Base-by-base conservation (phyloP, 2,888 invertebrate genomes). In the Rhabditophanes sp. region DNA sequence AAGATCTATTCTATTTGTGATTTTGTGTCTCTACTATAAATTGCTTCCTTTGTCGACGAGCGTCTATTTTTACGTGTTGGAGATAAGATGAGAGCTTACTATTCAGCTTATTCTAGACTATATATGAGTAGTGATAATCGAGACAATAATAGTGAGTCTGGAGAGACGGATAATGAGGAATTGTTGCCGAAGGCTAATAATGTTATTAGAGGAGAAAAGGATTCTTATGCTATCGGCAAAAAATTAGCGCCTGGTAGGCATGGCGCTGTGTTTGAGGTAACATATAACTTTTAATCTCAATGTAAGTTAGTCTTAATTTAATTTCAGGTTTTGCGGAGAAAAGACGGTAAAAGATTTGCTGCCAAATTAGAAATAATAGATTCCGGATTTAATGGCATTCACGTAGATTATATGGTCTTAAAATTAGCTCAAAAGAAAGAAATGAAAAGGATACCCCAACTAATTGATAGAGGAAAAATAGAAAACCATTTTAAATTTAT, bases 401-500 rank as follows among this genome's bases (percentile, higher is more conserved):
- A 59, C 39, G 53, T 50, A 41, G 60, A 60, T 25, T 60, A 53
- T 29, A 45, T 44, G 20, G 51, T 61, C 9, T 41, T 60, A 40
- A 44, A 41, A 24, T 48, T 50, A n/a, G 55, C 49, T 5, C 48
- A 46, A n/a, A 45, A 45, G 17, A 42, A 19, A 38, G 39, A 33
- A 17, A 14, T 12, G 6, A 41, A 45, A 7, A 39, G 56, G 27
- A 35, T 59, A 25, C 41, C 53, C 14, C 19, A 33, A 22, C 43
- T 60, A 38, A 42, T 61, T 9, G 60, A 60, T 44, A 47, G 58
- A n/a, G 60, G 60, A 16, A 60, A 58, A 39, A 60, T 60, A 22
- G 42, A 48, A 30, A 39, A 41, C n/a, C 50, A 52, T 22, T 51
- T 48, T 30, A 51, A 48, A 34, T 51, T 48, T 29, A 35, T 48